Conservation (phyloP, 2,113 vertebrate genomes). For the Crotalus horridus region DNA sequence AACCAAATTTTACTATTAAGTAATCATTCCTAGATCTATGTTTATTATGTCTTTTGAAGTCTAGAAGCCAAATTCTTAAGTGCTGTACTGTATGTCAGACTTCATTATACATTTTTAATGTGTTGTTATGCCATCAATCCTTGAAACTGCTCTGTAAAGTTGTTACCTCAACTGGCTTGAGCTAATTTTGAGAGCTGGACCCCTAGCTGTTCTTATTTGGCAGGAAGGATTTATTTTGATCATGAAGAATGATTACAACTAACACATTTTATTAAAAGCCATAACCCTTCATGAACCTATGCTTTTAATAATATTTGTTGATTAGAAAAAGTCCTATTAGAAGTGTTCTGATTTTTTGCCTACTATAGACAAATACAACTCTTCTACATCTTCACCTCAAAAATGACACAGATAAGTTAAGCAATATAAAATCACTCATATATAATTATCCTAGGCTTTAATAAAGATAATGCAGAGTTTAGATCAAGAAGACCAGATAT, state of each 20-base stretch:
- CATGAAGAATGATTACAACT: neutral
- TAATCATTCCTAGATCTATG: neutral
- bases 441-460: neutral
- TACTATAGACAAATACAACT: neutral
- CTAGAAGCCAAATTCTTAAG: neutral
- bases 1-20: neutral
- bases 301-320: neutral
- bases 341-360: neutral
- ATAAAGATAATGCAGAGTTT: neutral
- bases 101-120: neutral
- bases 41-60: neutral
- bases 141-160: neutral
- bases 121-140: neutral
- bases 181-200: neutral
- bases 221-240: neutral
- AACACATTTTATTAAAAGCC: neutral
- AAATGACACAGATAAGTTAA: neutral
- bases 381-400: neutral
- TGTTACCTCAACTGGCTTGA: neutral
- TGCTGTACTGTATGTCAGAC: neutral
- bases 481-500: neutral
- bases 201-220: neutral
- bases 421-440: neutral
- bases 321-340: neutral
- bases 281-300: neutral